A percentile compares a stretch with the other conserved stretches of the same genome.
Conservation (phyloP, 1,140 invertebrate species). For the Dendrolimus punctatus region DNA sequence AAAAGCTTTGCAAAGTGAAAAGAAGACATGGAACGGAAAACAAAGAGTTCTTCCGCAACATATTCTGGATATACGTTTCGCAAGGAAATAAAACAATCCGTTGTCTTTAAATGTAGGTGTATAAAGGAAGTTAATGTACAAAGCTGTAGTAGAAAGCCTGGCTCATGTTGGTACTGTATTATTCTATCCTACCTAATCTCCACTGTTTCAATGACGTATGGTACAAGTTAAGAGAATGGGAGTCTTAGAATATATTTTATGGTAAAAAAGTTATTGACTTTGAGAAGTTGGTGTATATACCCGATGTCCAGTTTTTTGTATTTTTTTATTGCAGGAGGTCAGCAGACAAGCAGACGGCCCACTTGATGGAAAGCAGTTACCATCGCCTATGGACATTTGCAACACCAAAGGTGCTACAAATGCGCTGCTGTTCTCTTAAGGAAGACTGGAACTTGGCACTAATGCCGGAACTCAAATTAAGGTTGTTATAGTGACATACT, state of each 20-base stretch:
- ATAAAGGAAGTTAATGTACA: constrained; percentile 66
- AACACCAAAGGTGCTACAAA: too few species aligned
- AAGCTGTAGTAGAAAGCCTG: constrained; percentile 49
- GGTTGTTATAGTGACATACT: too few species aligned
- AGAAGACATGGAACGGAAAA: background rate
- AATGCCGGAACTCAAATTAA: too few species aligned
- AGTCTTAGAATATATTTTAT: background rate
- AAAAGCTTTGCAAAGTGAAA: background rate
- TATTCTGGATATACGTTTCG: constrained; percentile 5
- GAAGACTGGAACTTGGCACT: too few species aligned
- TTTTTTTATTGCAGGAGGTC: too few species aligned
- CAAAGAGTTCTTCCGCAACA: background rate
- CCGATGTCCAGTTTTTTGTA: too few species aligned
- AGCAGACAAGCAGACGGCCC: too few species aligned
- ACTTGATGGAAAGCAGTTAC: too few species aligned
- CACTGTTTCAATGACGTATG: constrained; percentile 25
- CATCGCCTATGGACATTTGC: too few species aligned
- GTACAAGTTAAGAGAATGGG: constrained; percentile 18
- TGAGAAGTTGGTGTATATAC: too few species aligned
- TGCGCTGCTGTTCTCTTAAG: too few species aligned
- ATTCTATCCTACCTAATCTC: constrained; percentile 53
- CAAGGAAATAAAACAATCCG: constrained; percentile 45
- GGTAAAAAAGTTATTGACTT: too few species aligned
- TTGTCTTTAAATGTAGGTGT: constrained; percentile 59
- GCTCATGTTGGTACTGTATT: constrained; percentile 45